These are phyloP conservation scores for Rhabdomys dilectus DNA, from an alignment of 2,113 vertebrate species.

Conservation along the genomic window DNA sequence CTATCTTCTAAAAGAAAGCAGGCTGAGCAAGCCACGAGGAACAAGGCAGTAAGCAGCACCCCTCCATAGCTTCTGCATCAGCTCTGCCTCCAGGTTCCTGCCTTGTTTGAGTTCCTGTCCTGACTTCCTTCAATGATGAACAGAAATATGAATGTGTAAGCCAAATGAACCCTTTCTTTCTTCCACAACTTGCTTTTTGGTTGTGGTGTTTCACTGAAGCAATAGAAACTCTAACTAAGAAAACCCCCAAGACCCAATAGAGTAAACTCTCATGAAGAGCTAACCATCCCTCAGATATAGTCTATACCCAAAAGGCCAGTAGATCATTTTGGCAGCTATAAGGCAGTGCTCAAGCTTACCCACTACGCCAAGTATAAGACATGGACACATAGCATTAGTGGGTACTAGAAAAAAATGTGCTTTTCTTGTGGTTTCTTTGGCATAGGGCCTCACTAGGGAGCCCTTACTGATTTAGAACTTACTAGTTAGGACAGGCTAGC, in stretches of 20 bases:
- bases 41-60: no score
- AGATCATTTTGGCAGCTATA: not conserved
- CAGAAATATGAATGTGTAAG: no score
- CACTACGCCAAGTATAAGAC: not conserved
- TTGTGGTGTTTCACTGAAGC: no score
- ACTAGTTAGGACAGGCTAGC: not conserved
- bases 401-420: not conserved
- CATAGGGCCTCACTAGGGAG: not conserved
- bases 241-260: not conserved
- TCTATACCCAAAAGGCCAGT: not conserved
- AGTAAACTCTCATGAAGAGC: not conserved
- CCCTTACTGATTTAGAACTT: not conserved
- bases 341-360: not conserved
- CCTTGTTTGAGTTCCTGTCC: no score
- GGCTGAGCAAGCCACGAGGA: no score
- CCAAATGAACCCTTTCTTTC: no score
- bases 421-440: not conserved
- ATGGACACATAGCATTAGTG: not conserved
- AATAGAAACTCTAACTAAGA: no score
- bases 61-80: no score
- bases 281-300: not conserved
- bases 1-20: no score
- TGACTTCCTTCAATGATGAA: no score
- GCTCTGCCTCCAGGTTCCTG: no score
- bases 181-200: no score